Base-by-base conservation (phyloP, 2,113 vertebrate genomes). In the Rhineura floridana region DNA sequence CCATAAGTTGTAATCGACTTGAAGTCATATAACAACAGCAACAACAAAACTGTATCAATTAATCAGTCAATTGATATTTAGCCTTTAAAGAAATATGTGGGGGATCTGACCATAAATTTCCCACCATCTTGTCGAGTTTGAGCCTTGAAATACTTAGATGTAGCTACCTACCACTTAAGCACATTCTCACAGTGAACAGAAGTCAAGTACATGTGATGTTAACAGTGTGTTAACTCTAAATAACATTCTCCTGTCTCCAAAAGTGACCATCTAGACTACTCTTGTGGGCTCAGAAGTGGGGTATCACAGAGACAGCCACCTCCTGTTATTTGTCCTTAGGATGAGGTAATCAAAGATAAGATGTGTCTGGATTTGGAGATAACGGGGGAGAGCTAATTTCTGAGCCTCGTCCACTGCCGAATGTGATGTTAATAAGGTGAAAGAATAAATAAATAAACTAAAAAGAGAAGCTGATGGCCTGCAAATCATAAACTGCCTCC, bases 401-500 rank as follows among this genome's bases (percentile, higher is more conserved):
- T 88, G 83, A 88, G 15, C 23, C 81, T 84, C 46, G 30, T n/a
- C 86, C 55, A 52, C 0, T 0, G 77, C 69, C 90, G 48, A 36
- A 82, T 19, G 25, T 28, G 25, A 67, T 76, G 78, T 67, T 93
- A 90, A 91, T 73, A 70, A 93, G 83, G 81, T 36, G 59, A 91
- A 90, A 65, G 80, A 28, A 81, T 33, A 81, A 44, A 87, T n/a
- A 62, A 44, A 73, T 62, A 81, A 82, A 63, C 17, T 42, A 75
- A 72, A 33, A 30, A 80, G 46, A 19, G 42, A 23, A 91, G 77
- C 8, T 65, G 15, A 91, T 87, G 83, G 78, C 89, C 44, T 55
- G 72, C 46, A 80, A 79, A 92, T 81, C 76, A 44, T 79, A 93
- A 92, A 93, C 77, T 92, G 69, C 48, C 88, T 93, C 39, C 46